Conservation (phyloP, 2,113 vertebrate species). For the Notarius lentiginosus region DNA sequence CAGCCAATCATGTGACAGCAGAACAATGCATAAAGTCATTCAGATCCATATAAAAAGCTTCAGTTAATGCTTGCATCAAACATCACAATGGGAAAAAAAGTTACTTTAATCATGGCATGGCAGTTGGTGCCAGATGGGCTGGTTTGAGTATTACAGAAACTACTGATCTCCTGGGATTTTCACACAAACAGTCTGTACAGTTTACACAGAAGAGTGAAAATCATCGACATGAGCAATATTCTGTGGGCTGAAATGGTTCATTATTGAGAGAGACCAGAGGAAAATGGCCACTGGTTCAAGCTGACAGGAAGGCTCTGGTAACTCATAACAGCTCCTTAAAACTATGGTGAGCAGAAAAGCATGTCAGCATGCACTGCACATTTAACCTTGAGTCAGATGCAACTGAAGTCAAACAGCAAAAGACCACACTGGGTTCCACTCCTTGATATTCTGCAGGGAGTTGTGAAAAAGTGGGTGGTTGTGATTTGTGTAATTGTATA, state of each 20-base stretch:
- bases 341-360: background rate
- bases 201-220: background rate
- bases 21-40: background rate
- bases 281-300: background rate
- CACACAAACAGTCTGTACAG: background rate
- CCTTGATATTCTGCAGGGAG: conserved; percentile 5
- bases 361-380: background rate
- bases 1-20: background rate
- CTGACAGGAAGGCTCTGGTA: background rate
- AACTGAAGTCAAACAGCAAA: background rate
- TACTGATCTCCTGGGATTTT: background rate
- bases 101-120: background rate
- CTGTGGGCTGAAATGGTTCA: background rate
- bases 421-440: background rate
- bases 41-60: background rate
- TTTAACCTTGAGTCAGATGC: background rate
- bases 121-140: background rate
- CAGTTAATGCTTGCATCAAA: background rate
- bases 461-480: conserved; percentile 54
- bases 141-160: background rate
- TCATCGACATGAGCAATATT: background rate
- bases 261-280: background rate
- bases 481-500: conserved; percentile 59
- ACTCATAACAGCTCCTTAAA: background rate
- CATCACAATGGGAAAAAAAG: background rate